Evolutionary conservation across 2,888 invertebrate species (phyloP), one percentile per base, ranked within the genome.

Genomic region (Amblyteles armatorius): DNA sequence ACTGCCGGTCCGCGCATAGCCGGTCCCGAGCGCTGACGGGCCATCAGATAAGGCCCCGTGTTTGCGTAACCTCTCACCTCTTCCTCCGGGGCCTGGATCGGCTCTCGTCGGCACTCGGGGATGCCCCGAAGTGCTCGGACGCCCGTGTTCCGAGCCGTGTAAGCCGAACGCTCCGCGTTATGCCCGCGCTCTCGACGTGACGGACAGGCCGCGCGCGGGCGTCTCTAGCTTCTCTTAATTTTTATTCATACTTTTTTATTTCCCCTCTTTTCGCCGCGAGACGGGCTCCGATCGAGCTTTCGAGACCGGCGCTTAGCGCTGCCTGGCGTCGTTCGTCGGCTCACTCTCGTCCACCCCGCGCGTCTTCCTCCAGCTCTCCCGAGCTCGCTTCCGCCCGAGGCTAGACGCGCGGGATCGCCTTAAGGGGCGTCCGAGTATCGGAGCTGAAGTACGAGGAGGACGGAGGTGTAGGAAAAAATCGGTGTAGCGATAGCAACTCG

Each of bases 31-130:
- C 84, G 79, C 90, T 93, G 93, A 93, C 93, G 93, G 93, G 92
- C 93, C 92, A 93, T 93, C 93, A 93, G 93, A 93, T 93, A 93
- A 93, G 90, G 85, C 88, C 89, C 88, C 92, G 92, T 93, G 93
- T 93, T 93, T 93, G 92, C 90, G 90, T 93, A 93, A 93, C 93
- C 93, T 93, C 92, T 93, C 92, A 93, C 93, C 93, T 93, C 90
- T 89, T 78, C 44, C 83, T 86, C 87, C 82, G 86, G 85, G 87
- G 87, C 88, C 88, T 86, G 86, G 86, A 88, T 89, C 85, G 84
- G 88, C 87, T 87, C 88, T 87, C 86, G 88, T 87, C 88, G 89
- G 88, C 87, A 86, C 88, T 86, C 88, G 86, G 86, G 85, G 87
- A 79, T 85, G 85, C 81, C 88, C 84, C 87, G 83, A 81, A 86